Evolutionary conservation across 1,140 invertebrate species (phyloP), one percentile per base, ranked within the genome.

Genomic region (Popillia japonica): DNA sequence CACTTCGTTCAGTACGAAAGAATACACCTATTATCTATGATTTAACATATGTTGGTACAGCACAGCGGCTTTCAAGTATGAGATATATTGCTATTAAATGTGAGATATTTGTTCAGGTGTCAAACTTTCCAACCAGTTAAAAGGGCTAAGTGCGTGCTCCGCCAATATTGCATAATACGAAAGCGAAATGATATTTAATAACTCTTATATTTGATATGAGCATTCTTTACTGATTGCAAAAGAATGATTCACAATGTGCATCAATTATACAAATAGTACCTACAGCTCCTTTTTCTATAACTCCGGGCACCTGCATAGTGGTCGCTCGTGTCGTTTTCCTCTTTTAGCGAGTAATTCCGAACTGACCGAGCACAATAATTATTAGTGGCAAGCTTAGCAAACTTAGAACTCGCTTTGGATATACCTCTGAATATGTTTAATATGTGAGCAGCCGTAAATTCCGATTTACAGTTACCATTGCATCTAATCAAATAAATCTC

Each of bases 401-500:
- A 55, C 14, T 17, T 17, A 55, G 48, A 55, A 17, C 48, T 55
- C 48, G 48, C 48, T 55, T n/a, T 17, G 17, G n/a, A 55, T 14
- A 55, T 55, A 55, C 6, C 48, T 55, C 48, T 55, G 48, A 55
- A 55, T 55, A 55, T 55, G 48, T 55, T 55, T 55, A 55, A 55
- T 55, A 55, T 55, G 48, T 55, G 48, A 55, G 48, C 48, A 14
- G 48, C 48, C 48, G 48, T 55, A 55, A 55, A 55, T 55, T 55
- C 48, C 48, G 48, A 55, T 55, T 55, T 55, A 55, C 48, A 55
- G 48, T 55, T 55, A 55, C 48, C 48, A 17, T n/a, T 55, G 48
- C 48, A 55, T 55, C 48, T 55, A 55, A 55, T 55, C 48, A 55
- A 55, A 55, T 55, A 55, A 55, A 55, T 55, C 48, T 55, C 11